Base-by-base conservation (phyloP, 2,888 invertebrate species). In the Pedicia rivosa region DNA sequence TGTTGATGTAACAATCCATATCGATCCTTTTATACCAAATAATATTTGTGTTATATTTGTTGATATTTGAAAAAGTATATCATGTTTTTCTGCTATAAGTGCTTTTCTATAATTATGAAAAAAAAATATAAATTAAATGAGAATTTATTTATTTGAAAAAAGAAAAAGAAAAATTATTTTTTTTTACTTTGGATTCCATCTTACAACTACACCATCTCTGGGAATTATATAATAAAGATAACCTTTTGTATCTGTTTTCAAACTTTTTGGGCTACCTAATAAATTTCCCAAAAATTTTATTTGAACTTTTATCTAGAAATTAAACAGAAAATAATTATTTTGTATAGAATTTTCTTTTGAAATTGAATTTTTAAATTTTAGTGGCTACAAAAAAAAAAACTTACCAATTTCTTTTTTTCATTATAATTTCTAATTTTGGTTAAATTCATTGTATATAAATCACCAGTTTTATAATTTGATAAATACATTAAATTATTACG, bases 41-140 rank as follows among this genome's bases (percentile, higher is more conserved):
- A 48, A 20, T 3, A 48, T 43, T 39, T 48, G 45, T n/a, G 36
- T 30, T 3, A 47, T 35, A 4, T 40, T 14, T n/a, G 24, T 28
- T n/a, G 38, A 26, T 5, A 38, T 30, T 32, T 45, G 42, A 36
- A 45, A 43, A n/a, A 48, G 27, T 10, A 48, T 35, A 32, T 48
- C 46, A 28, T 47, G 46, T 28, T 41, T 43, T 42, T 48, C 48
- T 2, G 46, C 46, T 17, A 15, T 41, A 5, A 48, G 20, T 6
- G 41, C 39, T 10, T 39, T 35, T 14, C 36, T 36, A 28, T 3
- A 26, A 35, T 26, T 17, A 17, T 2, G 4, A 14, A 16, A 4
- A 9, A 34, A 16, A 27, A 12, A 9, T 26, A 16, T 16, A 17
- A 26, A 26, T 26, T 9, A 13, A n/a, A 14, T 33, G 2, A 10